Evolutionary conservation across 2,797 vertebrate species (phyloP), one percentile per base, ranked within the genome.

Genomic region (Rhinophrynus dorsalis): DNA sequence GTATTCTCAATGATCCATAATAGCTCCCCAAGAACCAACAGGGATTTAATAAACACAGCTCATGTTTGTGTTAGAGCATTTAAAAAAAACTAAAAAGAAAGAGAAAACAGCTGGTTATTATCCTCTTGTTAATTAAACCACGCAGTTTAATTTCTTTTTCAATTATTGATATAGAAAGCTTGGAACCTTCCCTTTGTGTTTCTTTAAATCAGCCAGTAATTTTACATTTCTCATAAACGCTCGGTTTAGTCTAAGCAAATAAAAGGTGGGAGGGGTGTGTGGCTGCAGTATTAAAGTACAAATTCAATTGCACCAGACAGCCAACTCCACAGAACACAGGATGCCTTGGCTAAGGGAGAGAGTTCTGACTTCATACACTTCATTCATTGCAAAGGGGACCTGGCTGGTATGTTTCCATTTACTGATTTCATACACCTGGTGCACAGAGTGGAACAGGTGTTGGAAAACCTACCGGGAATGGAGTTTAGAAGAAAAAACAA

Each of bases 401-500:
- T 86, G 85, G 82, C 68, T 81, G 86, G 83, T 33, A 60, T 7
- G 5, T 64, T 68, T 68, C 51, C 77, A 82, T 85, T 91, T 82
- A 83, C 85, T 85, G 78, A 78, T 76, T 85, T 79, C 13, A 62
- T 79, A 83, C 84, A 93, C 81, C 89, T 88, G 87, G 79, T 87
- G 83, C 82, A 86, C 88, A 68, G 74, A 79, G 78, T 86, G 89
- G 78, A 88, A 84, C 89, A 92, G 87, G 85, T 90, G 90, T 72
- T 84, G 72, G 82, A 64, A 74, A 80, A 40, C 82, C 85, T 79
- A 80, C 62, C 74, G 82, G 72, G 65, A 84, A 80, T 33, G 2
- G 33, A 61, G 72, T 15, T 75, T 21, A 51, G 18, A 71, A 13
- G 44, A 13, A 38, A 65, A 26, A 58, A 33, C 63, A 68, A 77